These are phyloP conservation scores for Sandelia bainsii DNA, from an alignment of 2,797 vertebrate genomes.

Conservation along the genomic window DNA sequence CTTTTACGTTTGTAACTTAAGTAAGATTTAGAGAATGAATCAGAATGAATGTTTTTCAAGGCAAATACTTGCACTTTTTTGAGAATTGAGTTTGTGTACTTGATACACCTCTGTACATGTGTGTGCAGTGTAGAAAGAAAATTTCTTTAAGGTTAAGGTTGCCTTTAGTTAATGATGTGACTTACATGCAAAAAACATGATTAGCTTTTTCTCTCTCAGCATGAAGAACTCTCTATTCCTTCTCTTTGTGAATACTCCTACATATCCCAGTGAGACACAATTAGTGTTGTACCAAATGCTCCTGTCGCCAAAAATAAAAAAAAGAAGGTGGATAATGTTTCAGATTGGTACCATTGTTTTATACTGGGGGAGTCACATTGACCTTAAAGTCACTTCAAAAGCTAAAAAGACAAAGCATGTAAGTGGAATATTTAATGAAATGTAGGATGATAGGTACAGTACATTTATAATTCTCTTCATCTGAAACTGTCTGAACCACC, in stretches of 20 bases:
- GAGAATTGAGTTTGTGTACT: too few species aligned
- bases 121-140: too few species aligned
- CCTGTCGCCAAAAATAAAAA: constrained; percentile 43
- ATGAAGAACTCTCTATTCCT: constrained; percentile 4
- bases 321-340: constrained; percentile 25
- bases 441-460: neutral
- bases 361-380: neutral
- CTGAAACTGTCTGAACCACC: neutral
- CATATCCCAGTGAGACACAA: constrained; percentile 66
- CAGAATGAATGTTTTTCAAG: too few species aligned
- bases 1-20: too few species aligned
- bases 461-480: neutral
- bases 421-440: neutral
- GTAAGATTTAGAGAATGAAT: too few species aligned
- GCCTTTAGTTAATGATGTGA: constrained; percentile 2
- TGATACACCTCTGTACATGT: too few species aligned
- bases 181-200: constrained; percentile 3
- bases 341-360: constrained; percentile 19
- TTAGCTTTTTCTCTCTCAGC: constrained; percentile 27
- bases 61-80: too few species aligned
- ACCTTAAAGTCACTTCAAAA: constrained; percentile 5
- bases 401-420: neutral
- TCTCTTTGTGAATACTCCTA: constrained; percentile 46
- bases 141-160: neutral
- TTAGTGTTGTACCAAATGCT: constrained; percentile 59